These are phyloP conservation scores for Cebidichthys violaceus DNA, from an alignment of 2,113 vertebrate species.

Conservation along the genomic window DNA sequence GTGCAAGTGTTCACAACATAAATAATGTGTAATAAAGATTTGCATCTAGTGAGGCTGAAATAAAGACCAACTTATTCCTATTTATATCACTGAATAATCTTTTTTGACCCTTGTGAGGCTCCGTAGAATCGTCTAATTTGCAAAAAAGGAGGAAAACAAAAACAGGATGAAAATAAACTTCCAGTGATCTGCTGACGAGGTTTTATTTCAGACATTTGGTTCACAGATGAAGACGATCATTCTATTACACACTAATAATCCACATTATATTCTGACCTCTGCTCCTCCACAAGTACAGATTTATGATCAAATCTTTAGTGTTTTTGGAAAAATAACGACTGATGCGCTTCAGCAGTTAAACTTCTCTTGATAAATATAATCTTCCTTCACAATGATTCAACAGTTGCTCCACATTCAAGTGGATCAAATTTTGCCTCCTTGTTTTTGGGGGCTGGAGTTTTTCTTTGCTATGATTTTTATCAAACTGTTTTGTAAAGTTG, in stretches of 20 bases:
- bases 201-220: slow-evolving; percentile 29
- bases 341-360: neutral
- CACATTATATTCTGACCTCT: neutral
- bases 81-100: neutral
- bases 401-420: no score
- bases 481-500: no score
- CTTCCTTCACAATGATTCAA: neutral
- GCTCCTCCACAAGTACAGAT: neutral
- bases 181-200: neutral
- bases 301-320: neutral
- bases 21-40: neutral
- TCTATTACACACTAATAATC: neutral
- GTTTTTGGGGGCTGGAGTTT: no score
- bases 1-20: neutral
- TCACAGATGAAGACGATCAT: neutral
- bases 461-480: no score
- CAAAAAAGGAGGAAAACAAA: neutral
- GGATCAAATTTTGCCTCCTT: no score
- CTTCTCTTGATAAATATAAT: neutral
- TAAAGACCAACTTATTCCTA: neutral
- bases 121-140: neutral
- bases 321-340: neutral
- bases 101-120: neutral
- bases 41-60: neutral
- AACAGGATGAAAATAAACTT: neutral